Evolutionary conservation across 1,140 invertebrate species (phyloP).

Genomic region (Hylaeus anthracinus): DNA sequence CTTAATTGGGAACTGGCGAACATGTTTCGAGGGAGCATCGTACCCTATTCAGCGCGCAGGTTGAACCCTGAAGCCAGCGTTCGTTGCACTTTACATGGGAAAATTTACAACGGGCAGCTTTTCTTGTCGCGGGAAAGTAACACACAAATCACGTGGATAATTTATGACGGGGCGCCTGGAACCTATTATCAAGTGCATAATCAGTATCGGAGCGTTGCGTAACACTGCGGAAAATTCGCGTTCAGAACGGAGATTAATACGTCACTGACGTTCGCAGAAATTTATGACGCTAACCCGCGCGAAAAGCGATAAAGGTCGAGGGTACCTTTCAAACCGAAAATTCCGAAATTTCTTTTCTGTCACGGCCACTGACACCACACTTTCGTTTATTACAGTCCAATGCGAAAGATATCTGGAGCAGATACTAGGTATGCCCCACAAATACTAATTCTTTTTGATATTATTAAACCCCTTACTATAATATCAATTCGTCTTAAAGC

Average conservation of each 20-base stretch:
- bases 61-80: too few species aligned
- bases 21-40: too few species aligned
- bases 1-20: too few species aligned
- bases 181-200: conserved; percentile 37
- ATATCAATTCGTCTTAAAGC: too few species aligned
- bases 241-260: conserved; percentile 20
- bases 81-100: too few species aligned
- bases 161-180: background rate
- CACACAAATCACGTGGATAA: conserved; percentile 24
- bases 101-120: background rate
- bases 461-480: too few species aligned
- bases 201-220: conserved; percentile 40
- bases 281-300: background rate
- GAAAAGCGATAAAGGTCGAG: background rate
- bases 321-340: background rate
- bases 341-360: background rate
- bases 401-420: too few species aligned
- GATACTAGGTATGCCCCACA: too few species aligned
- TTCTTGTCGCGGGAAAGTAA: background rate
- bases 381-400: too few species aligned
- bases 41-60: too few species aligned
- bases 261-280: conserved; percentile 23
- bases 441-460: too few species aligned
- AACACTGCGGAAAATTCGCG: conserved; percentile 33
- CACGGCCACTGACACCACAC: background rate